phyloP scores from a whole-genome alignment of 2,797 vertebrate genomes.

The Coreius guichenoti region DNA sequence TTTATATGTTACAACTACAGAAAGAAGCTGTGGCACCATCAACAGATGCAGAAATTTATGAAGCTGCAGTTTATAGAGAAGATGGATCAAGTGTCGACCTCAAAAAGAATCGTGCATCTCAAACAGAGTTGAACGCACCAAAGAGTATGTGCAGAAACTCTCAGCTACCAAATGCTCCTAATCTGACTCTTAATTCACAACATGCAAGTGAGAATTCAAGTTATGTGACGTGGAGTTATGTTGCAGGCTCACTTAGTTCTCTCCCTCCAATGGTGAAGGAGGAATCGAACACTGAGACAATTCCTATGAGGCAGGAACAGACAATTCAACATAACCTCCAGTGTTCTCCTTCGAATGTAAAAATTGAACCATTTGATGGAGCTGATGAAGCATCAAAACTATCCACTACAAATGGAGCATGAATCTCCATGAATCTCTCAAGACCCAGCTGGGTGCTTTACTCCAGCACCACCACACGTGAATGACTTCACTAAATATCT shows the following conservation, averaged over 20 bases:
- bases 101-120: neutral
- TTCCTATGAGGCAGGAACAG: neutral
- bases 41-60: conserved; percentile 14
- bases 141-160: neutral
- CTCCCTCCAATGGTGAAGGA: neutral
- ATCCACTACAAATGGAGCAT: neutral
- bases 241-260: neutral
- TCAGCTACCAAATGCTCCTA: neutral
- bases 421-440: neutral
- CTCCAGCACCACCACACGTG: neutral
- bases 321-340: neutral
- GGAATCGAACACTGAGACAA: neutral
- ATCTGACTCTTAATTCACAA: neutral
- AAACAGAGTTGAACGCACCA: conserved; percentile 9
- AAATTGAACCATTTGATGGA: neutral
- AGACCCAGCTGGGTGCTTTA: neutral
- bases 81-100: neutral
- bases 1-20: neutral
- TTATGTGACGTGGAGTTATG: neutral
- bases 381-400: neutral
- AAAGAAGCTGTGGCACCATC: conserved; percentile 17
- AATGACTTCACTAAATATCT: conserved; percentile 4
- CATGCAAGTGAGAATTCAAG: too few species aligned
- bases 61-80: conserved; percentile 11
- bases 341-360: neutral